Conservation (phyloP, 2,888 invertebrate species). For the Acrobasis repandana region DNA sequence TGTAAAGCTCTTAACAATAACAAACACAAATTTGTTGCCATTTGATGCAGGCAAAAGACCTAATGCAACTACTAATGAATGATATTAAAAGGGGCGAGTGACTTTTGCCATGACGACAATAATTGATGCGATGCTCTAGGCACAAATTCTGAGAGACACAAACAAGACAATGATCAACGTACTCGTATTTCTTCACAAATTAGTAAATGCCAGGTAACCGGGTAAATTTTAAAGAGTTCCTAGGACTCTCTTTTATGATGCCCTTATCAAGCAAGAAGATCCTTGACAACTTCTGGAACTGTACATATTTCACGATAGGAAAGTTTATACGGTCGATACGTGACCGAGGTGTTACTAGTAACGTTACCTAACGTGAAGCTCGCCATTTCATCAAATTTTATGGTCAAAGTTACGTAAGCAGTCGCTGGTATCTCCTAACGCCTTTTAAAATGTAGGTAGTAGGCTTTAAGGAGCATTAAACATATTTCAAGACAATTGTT, state of each 20-base stretch:
- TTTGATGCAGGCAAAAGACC: background rate
- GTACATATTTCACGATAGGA: conserved; percentile 25
- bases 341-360: conserved; percentile 9
- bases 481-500: background rate
- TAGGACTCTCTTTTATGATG: too few relatives aligned
- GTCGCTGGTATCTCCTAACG: background rate
- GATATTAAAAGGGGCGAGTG: background rate
- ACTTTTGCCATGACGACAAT: background rate
- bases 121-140: conserved; percentile 7
- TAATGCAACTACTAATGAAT: background rate
- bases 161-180: background rate
- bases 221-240: background rate
- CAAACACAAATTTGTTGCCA: conserved; percentile 1
- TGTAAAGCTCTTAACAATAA: background rate
- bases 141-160: background rate
- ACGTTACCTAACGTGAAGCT: conserved; percentile 12
- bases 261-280: conserved; percentile 25
- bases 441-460: background rate
- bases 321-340: conserved; percentile 18
- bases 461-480: background rate
- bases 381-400: conserved; percentile 23
- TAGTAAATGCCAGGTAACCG: conserved; percentile 3
- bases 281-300: conserved; percentile 27
- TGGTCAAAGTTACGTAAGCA: conserved; percentile 3
- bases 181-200: conserved; percentile 3